phyloP scores from a whole-genome alignment of 2,888 invertebrate species.

The Erebia ligea region DNA sequence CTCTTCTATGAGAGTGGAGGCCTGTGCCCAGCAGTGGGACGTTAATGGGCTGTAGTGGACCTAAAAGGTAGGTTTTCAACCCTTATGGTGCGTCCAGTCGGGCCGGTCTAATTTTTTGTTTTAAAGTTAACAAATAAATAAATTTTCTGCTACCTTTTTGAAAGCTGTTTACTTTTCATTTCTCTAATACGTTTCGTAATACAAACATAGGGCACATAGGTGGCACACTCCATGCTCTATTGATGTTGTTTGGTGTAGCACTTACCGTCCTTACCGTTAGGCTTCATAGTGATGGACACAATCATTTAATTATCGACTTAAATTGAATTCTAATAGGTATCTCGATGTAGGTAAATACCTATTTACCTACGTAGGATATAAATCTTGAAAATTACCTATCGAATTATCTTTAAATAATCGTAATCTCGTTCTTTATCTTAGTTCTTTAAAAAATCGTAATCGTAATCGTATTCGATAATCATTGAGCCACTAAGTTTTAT shows the following conservation, averaged over 20 bases:
- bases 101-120: neutral
- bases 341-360: too few species aligned
- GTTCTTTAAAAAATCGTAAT: neutral
- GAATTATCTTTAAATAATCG: neutral
- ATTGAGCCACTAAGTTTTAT: too few species aligned
- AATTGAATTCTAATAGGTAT: neutral
- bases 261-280: conserved; percentile 71
- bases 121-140: neutral
- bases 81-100: too few species aligned
- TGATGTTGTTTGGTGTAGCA: conserved; percentile 73
- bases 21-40: too few species aligned
- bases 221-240: conserved; percentile 65
- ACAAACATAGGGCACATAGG: conserved; percentile 56
- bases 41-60: too few species aligned
- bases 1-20: too few species aligned
- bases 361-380: too few species aligned
- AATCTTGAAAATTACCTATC: too few species aligned
- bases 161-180: conserved; percentile 17
- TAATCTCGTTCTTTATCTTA: too few species aligned
- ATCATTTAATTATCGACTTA: neutral
- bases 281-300: conserved; percentile 36
- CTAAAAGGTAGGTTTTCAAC: too few species aligned
- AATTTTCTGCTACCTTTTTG: neutral
- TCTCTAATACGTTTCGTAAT: conserved; percentile 35
- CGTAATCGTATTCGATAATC: too few species aligned